These are phyloP conservation scores for Euproctis similis DNA, from an alignment of 2,888 invertebrate genomes.

Conservation along the genomic window DNA sequence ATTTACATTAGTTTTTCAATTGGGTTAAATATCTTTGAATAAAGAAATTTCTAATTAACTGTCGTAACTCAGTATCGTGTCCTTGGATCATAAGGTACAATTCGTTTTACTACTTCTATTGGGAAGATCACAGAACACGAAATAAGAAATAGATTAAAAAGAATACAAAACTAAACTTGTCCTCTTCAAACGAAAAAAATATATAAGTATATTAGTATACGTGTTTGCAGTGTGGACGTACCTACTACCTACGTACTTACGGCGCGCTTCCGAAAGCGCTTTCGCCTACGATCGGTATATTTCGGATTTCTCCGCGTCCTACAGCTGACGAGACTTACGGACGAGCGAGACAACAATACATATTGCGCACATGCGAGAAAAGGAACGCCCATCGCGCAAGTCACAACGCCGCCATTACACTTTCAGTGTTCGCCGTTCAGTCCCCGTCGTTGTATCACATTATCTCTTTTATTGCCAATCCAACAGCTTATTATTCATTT, in stretches of 20 bases:
- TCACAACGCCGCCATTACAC: slow-evolving; percentile 62
- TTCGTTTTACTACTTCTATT: too few species aligned
- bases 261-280: slow-evolving; percentile 60
- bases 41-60: too few species aligned
- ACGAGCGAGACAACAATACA: slow-evolving; percentile 40
- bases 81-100: too few species aligned
- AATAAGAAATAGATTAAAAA: too few species aligned
- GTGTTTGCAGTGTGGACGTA: too few species aligned
- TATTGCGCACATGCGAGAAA: slow-evolving; percentile 25
- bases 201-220: too few species aligned
- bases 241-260: slow-evolving; percentile 31
- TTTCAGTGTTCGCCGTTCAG: slow-evolving; percentile 61
- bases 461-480: slow-evolving; percentile 47
- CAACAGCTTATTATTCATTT: slow-evolving; percentile 52
- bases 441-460: slow-evolving; percentile 48
- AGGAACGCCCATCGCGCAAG: slow-evolving; percentile 51
- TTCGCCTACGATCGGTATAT: slow-evolving; percentile 58
- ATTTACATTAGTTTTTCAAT: too few species aligned
- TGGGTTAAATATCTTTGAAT: too few species aligned
- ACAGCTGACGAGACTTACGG: slow-evolving; percentile 66
- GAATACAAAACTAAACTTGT: too few species aligned
- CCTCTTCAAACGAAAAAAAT: too few species aligned
- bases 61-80: too few species aligned
- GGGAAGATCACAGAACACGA: too few species aligned
- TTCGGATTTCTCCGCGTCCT: slow-evolving; percentile 58